Percentiles rank a stretch among this genome's conserved stretches.
These are phyloP conservation scores for Leptinotarsa lineolata DNA, from an alignment of 1,140 invertebrate species.

Conservation along the genomic window DNA sequence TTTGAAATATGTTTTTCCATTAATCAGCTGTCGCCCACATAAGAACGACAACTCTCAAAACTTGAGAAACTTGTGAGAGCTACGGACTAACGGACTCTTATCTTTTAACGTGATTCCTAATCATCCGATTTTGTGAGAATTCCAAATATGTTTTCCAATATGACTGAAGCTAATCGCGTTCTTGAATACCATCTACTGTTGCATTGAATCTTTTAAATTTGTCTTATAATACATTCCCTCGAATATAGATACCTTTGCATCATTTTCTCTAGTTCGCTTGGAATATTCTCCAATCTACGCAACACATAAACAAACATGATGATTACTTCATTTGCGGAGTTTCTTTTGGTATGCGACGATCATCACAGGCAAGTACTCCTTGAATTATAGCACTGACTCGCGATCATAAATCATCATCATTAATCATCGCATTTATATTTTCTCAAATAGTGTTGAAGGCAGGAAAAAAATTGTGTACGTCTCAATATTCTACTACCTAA, in stretches of 20 bases:
- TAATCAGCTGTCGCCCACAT: too few relatives aligned
- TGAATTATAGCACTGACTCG: not conserved
- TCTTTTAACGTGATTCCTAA: too few relatives aligned
- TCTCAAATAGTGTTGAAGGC: conserved; percentile 1
- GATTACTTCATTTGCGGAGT: not conserved
- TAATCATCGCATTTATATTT: not conserved
- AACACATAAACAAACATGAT: not conserved
- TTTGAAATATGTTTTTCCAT: too few relatives aligned
- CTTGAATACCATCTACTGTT: too few relatives aligned
- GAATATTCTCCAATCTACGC: too few relatives aligned
- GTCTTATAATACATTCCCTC: not conserved
- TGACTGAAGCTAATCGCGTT: too few relatives aligned
- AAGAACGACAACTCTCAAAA: too few relatives aligned
- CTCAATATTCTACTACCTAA: too few relatives aligned
- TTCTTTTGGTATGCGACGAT: not conserved
- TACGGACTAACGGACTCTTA: too few relatives aligned
- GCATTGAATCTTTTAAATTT: not conserved
- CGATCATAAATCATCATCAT: not conserved
- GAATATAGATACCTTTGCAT: not conserved
- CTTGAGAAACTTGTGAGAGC: too few relatives aligned
- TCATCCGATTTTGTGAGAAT: too few relatives aligned
- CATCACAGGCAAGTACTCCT: not conserved
- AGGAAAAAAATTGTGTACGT: not conserved
- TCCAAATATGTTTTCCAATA: too few relatives aligned
- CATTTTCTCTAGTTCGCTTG: not conserved